Evolutionary conservation across 2,888 invertebrate species (phyloP), one percentile per base, ranked within the genome.

Genomic region (Neelides folsomi): DNA sequence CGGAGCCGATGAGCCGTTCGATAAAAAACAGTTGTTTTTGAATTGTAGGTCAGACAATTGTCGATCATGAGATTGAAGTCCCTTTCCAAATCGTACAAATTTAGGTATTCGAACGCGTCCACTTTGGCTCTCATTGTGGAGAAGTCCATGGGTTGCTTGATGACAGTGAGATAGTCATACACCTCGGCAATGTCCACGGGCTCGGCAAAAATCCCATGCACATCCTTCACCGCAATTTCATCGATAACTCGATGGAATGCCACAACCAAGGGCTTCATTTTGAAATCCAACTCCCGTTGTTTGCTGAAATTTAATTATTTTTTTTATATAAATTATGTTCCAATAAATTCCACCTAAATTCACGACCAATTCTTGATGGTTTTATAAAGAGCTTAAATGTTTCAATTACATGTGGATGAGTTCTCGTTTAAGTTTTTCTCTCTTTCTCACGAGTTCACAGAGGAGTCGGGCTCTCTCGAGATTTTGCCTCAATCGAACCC

Each of bases 61-160:
- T 81, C 80, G 52, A 95, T 86, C 86, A 98, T 95, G n/a, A 95
- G 76, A 66, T 83, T 80, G 69, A 97, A 95, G 73, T 98, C 97
- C 0, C 75, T 75, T 67, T 90, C 86, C 66, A 97, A 79, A 35
- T 84, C 80, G 55, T 82, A 81, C 39, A 61, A 34, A 10, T 51
- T 45, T n/a, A 47, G 27, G 58, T 75, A 75, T 49, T 69, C 62
- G 57, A 72, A 71, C 12, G 64, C 59, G 7, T 71, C 69, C 9
- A 74, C 66, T 57, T 75, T 76, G 16, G 66, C 66, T 57, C 81
- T 77, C 88, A 98, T 97, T 0, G 86, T 88, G 35, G 82, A 80
- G 55, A 93, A 74, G 71, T 90, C 89, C 86, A 92, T 92, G 0
- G 92, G 92, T 52, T 82, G 76, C 48, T 81, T 78, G 3, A 92